These are phyloP conservation scores for Polypterus bichir DNA, from an alignment of 2,113 vertebrate species.

Conservation along the genomic window DNA sequence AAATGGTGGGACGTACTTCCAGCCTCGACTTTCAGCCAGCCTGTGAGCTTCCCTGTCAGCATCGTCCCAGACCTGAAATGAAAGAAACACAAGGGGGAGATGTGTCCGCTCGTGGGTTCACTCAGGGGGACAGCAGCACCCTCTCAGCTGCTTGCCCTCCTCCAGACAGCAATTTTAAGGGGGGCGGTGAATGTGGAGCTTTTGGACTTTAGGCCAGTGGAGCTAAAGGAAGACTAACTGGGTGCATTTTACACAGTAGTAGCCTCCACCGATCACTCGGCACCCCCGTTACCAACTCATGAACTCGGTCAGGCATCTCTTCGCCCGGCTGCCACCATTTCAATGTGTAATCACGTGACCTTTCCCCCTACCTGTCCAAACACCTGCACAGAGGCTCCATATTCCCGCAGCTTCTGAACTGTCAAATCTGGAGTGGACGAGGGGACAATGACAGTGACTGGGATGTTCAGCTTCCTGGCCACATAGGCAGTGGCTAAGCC, in stretches of 20 bases:
- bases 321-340: too few species aligned
- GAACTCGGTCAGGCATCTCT: too few species aligned
- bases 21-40: slow-evolving; percentile 36
- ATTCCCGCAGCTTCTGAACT: slow-evolving; percentile 41
- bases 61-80: slow-evolving; percentile 57
- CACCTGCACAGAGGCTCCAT: slow-evolving; percentile 44
- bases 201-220: too few species aligned
- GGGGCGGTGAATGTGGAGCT: too few species aligned
- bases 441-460: slow-evolving; percentile 51
- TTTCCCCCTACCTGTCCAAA: slow-evolving; percentile 39
- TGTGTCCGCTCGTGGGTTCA: neutral
- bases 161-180: too few species aligned
- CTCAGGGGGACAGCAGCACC: too few species aligned
- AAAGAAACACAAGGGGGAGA: neutral
- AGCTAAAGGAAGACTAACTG: too few species aligned
- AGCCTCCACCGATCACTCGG: too few species aligned
- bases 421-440: slow-evolving; percentile 41
- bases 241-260: too few species aligned
- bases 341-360: too few species aligned
- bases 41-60: slow-evolving; percentile 48
- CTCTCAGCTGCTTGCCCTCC: too few species aligned
- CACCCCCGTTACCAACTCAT: too few species aligned
- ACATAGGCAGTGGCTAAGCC: slow-evolving; percentile 54
- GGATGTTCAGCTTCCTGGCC: slow-evolving; percentile 45
- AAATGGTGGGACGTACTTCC: slow-evolving; percentile 48